A percentile compares a stretch with the other conserved stretches of the same genome.
Evolutionary conservation across 1,140 invertebrate species (phyloP).

Genomic region (Megalonaias nervosa): DNA sequence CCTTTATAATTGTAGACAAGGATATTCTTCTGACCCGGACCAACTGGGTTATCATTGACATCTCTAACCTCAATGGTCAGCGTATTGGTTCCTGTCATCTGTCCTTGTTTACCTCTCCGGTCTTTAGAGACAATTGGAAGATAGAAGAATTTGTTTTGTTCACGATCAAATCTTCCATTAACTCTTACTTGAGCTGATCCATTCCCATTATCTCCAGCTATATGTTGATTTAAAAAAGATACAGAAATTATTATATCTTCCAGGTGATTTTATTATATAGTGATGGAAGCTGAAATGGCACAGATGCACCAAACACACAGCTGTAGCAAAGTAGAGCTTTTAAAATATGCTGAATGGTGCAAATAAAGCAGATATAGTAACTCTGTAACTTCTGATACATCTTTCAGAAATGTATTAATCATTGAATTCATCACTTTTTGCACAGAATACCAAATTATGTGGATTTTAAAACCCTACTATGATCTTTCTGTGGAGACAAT

Average conservation of each 20-base stretch:
- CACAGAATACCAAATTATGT: no score
- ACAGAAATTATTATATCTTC: background rate
- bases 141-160: slow-evolving; percentile 79
- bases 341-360: no score
- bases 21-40: slow-evolving; percentile 95
- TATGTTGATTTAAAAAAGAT: background rate
- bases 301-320: no score
- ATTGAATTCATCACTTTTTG: no score
- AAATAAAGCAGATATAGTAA: no score
- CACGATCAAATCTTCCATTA: slow-evolving; percentile 85
- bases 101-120: slow-evolving; percentile 39
- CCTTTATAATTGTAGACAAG: slow-evolving; percentile 96
- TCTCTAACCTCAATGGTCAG: slow-evolving; percentile 96
- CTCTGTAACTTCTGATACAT: no score
- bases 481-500: no score
- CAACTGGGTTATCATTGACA: slow-evolving; percentile 97
- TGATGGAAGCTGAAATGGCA: no score
- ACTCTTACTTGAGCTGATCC: slow-evolving; percentile 36
- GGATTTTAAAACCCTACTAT: no score
- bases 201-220: slow-evolving; percentile 40
- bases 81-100: slow-evolving; percentile 92
- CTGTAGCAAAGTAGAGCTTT: no score
- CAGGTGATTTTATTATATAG: no score
- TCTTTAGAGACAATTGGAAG: slow-evolving; percentile 62
- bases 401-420: no score